Base-by-base conservation (phyloP, 2,888 invertebrate species). In the Calameuta idolon region DNA sequence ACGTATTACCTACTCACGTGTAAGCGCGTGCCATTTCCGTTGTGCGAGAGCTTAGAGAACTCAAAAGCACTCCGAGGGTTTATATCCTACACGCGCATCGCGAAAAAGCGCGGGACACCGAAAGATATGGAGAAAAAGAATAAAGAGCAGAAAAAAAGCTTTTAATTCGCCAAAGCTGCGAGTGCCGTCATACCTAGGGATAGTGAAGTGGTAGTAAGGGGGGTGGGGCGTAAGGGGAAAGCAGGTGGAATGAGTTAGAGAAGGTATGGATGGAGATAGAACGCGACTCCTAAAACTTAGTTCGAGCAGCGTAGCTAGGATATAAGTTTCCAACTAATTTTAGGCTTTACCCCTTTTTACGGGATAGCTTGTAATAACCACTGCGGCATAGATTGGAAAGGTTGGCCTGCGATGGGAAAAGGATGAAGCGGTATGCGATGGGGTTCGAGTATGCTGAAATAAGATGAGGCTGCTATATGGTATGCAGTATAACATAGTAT, bases 81-180 rank as follows among this genome's bases (percentile, higher is more conserved):
- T 34, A 34, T 23, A 71, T 33, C 71, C 31, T 71, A 71, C 23
- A 23, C 12, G 71, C 77, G 79, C 84, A 83, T 83, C 84, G 78
- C 87, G 85, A 86, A 87, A 86, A 85, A 85, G 82, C 82, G 80
- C 81, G 81, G 81, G 79, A 87, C 85, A 85, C 87, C 87, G 87
- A 87, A 86, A 84, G 79, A 73, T 69, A 79, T 34, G 31, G 23
- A n/a, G 11, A 69, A 40, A 5, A 73, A 33, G 69, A 74, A 69
- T 31, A n/a, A 69, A 68, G 12, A 35, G 12, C n/a, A 33, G 71
- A 71, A 15, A 69, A 55, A 73, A 69, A 79, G 69, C 79, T 79
- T 79, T 77, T 77, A 77, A 79, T 79, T 79, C 79, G 74, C 76
- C 34, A 74, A 74, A 77, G 69, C 69, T 76, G 76, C 34, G 37